Conservation (phyloP, 2,888 invertebrate genomes). For the Furcula furcula region DNA sequence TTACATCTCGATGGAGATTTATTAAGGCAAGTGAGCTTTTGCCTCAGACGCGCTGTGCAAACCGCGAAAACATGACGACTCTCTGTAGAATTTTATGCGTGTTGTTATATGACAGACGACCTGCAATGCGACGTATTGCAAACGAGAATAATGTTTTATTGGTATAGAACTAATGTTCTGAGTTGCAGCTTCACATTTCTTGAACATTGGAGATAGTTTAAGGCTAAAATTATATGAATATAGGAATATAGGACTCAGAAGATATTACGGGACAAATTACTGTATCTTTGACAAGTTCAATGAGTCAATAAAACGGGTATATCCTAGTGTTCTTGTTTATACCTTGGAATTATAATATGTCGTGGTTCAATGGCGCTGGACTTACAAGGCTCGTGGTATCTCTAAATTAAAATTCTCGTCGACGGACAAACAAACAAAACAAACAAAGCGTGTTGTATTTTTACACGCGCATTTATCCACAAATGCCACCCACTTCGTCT, state of each 20-base stretch:
- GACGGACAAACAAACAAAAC: constrained; percentile 14
- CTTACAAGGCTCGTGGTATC: constrained; percentile 25
- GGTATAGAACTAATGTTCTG: too few relatives aligned
- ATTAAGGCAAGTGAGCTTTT: constrained; percentile 14
- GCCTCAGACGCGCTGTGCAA: constrained; percentile 5
- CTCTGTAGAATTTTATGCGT: constrained; percentile 6
- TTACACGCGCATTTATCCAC: constrained; percentile 22
- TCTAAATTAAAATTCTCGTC: constrained; percentile 38
- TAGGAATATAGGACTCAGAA: not conserved
- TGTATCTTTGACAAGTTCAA: not conserved
- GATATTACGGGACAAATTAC: too few relatives aligned
- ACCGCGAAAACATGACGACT: constrained; percentile 7
- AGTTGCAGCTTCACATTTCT: too few relatives aligned
- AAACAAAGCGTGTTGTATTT: constrained; percentile 32
- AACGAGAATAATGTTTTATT: not conserved
- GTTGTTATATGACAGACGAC: constrained; percentile 21
- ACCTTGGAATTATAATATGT: constrained; percentile 2
- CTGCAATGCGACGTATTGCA: constrained; percentile 19
- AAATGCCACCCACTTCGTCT: constrained; percentile 18
- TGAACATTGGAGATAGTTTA: too few relatives aligned
- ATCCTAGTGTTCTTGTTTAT: not conserved
- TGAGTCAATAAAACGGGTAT: not conserved
- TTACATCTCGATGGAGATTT: constrained; percentile 27
- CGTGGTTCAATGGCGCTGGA: constrained; percentile 21
- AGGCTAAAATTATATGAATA: too few relatives aligned